Conservation (phyloP, 2,888 invertebrate genomes). For the Aporophyla nigra region DNA sequence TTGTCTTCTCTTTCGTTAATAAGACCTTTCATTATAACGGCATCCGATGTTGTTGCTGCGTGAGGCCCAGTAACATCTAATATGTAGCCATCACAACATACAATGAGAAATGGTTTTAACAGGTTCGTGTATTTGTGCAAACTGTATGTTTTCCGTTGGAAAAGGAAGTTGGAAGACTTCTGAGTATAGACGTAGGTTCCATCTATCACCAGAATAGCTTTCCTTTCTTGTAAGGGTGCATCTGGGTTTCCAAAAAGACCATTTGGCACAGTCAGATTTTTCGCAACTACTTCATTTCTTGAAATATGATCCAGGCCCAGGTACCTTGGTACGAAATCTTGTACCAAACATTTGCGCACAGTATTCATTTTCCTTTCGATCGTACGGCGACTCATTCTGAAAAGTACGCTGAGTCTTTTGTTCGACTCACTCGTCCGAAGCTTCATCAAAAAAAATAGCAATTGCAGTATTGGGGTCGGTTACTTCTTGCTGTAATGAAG, state of each 20-base stretch:
- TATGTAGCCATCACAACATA: constrained; percentile 15
- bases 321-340: constrained; percentile 17
- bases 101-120: constrained; percentile 23
- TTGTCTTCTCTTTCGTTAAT: constrained; percentile 16
- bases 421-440: constrained; percentile 23
- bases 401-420: constrained; percentile 14
- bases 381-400: constrained; percentile 13
- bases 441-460: constrained; percentile 30
- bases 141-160: too few relatives aligned
- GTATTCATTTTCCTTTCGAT: constrained; percentile 12
- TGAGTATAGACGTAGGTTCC: constrained; percentile 31
- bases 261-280: constrained; percentile 11
- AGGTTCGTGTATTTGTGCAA: too few relatives aligned
- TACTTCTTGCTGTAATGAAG: constrained; percentile 28
- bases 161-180: constrained; percentile 14
- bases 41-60: constrained; percentile 16
- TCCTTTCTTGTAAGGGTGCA: constrained; percentile 10
- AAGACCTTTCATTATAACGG: constrained; percentile 17
- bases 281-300: not conserved
- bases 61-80: constrained; percentile 15
- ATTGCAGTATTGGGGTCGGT: constrained; percentile 17
- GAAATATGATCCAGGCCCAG: constrained; percentile 3
- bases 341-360: constrained; percentile 2
- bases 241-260: constrained; percentile 11
- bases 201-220: constrained; percentile 32